Evolutionary conservation across 2,888 invertebrate species (phyloP).

Genomic region (Shargacucullia verbasci): DNA sequence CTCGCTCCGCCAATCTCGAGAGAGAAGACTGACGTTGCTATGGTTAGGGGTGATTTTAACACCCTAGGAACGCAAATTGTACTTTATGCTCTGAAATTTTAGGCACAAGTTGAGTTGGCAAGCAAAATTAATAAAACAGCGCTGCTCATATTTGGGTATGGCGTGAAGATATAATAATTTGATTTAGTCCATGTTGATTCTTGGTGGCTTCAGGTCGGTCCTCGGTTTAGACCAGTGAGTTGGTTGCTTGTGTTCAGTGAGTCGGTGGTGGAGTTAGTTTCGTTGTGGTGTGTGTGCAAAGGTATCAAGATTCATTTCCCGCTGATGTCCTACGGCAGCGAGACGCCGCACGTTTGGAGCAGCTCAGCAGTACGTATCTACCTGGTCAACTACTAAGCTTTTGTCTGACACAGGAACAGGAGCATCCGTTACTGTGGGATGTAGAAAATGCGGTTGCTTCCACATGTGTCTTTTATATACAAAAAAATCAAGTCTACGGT

Average conservation of each 20-base stretch:
- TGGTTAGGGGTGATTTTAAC: conserved; percentile 65
- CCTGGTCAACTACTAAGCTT: background rate
- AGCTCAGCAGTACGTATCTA: conserved; percentile 79
- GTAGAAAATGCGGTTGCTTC: too few species aligned
- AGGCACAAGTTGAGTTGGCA: conserved; percentile 46
- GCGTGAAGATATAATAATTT: conserved; percentile 73
- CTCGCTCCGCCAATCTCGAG: conserved; percentile 70
- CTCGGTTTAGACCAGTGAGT: conserved; percentile 8
- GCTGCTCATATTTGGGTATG: conserved; percentile 65
- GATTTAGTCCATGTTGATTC: conserved; percentile 77
- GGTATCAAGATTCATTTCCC: conserved; percentile 88
- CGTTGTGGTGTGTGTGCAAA: conserved; percentile 67
- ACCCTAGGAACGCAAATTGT: conserved; percentile 32
- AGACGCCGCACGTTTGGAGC: conserved; percentile 88
- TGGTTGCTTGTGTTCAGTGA: conserved; percentile 22
- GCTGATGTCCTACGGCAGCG: conserved; percentile 88
- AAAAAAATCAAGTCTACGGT: too few species aligned
- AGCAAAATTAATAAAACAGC: conserved; percentile 72
- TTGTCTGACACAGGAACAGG: background rate
- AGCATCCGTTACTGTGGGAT: too few species aligned
- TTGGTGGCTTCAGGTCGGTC: conserved; percentile 54
- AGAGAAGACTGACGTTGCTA: conserved; percentile 77
- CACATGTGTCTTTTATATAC: too few species aligned
- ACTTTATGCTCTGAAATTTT: background rate
- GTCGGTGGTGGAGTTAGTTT: conserved; percentile 58